Evolutionary conservation across 2,113 vertebrate genomes (phyloP).

Genomic region (Sebastes fasciatus): DNA sequence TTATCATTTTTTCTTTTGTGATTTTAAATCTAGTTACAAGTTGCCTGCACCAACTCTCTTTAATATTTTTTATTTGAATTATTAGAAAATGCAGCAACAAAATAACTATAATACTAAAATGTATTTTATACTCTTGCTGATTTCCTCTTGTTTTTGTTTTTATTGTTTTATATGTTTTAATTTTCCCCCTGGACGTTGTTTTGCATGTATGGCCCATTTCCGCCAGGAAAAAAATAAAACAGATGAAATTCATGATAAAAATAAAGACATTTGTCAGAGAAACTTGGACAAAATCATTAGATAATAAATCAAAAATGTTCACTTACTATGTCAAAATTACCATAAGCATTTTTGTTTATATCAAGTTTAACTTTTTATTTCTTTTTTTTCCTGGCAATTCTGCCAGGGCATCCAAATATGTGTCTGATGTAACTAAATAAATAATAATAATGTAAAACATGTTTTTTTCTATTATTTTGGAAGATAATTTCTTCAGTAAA

Average conservation of each 20-base stretch:
- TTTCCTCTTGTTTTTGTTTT: background rate
- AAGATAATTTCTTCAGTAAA: background rate
- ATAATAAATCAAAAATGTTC: too few relatives aligned
- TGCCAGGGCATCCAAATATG: background rate
- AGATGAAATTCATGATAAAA: background rate
- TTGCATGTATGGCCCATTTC: background rate
- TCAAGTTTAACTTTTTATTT: background rate
- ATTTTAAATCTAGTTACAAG: background rate
- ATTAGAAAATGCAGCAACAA: background rate
- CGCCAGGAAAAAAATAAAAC: background rate
- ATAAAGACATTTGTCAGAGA: background rate
- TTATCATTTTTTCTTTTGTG: background rate
- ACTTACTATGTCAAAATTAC: background rate
- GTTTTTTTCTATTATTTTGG: background rate
- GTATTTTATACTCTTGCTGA: background rate
- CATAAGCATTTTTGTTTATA: background rate
- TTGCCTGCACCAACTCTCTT: background rate
- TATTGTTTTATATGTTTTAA: background rate
- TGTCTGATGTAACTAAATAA: background rate
- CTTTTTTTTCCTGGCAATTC: too few relatives aligned
- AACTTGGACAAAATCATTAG: too few relatives aligned
- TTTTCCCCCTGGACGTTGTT: background rate
- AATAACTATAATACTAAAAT: background rate
- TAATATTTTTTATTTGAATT: background rate
- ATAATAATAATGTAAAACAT: background rate